These are phyloP conservation scores for Laothoe populi DNA, from an alignment of 2,888 invertebrate genomes.

Conservation along the genomic window DNA sequence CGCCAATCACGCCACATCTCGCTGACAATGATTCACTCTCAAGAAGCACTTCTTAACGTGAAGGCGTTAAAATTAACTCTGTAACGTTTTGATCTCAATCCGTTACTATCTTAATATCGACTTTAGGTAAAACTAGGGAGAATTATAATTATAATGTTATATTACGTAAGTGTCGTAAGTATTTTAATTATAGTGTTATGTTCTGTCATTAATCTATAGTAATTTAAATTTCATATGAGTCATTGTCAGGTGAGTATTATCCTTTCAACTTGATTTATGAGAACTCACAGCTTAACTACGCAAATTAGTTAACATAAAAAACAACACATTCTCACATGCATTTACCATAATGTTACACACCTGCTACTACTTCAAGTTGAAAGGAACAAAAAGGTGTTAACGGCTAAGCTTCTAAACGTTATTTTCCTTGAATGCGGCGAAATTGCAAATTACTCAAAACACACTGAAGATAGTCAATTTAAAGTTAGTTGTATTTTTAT, in stretches of 20 bases:
- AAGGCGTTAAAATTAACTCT: neutral
- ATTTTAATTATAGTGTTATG: neutral
- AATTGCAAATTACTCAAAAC: constrained; percentile 18
- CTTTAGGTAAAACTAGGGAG: neutral
- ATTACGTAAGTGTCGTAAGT: neutral
- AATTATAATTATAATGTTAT: neutral
- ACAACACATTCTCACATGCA: constrained; percentile 3
- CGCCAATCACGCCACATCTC: constrained; percentile 55
- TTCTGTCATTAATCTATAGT: neutral
- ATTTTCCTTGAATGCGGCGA: constrained; percentile 34
- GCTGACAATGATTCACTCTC: constrained; percentile 68
- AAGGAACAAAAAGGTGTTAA: constrained; percentile 57
- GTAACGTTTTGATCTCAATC: neutral
- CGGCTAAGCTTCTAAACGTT: constrained; percentile 46
- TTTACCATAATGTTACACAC: constrained; percentile 21
- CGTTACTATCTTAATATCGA: neutral
- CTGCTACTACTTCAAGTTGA: constrained; percentile 67
- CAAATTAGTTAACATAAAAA: constrained; percentile 23
- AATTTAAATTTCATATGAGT: constrained; percentile 44
- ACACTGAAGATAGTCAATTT: neutral
- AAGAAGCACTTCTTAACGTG: neutral
- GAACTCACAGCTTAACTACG: constrained; percentile 51
- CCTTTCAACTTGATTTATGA: constrained; percentile 70
- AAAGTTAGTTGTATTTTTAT: neutral
- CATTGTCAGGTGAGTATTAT: constrained; percentile 67